A percentile compares a stretch with the other conserved stretches of the same genome.
These are phyloP conservation scores for Apis dorsata DNA, from an alignment of 1,140 invertebrate species.

Conservation along the genomic window DNA sequence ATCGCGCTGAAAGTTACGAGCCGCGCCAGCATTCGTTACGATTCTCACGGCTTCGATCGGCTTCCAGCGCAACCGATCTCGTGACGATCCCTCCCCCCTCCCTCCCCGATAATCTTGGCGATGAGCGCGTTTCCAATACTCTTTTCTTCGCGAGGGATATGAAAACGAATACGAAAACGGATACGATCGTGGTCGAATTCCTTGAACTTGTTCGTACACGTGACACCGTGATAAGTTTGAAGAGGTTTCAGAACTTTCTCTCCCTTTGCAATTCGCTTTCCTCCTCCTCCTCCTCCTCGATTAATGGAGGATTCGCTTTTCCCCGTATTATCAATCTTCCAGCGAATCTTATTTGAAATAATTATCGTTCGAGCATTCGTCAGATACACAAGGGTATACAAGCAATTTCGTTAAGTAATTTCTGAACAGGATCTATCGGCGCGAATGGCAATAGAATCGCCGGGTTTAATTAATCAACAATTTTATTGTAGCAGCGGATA, in stretches of 20 bases:
- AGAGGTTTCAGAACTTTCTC: slow-evolving; percentile 8
- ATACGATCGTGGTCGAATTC: slow-evolving; percentile 8
- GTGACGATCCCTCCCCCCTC: slow-evolving; percentile 43
- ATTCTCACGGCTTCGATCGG: slow-evolving; percentile 67
- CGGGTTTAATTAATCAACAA: slow-evolving; percentile 44
- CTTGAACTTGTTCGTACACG: neutral
- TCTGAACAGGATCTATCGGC: slow-evolving; percentile 35
- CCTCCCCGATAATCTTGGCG: slow-evolving; percentile 55
- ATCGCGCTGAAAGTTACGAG: slow-evolving; percentile 45
- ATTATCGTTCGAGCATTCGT: slow-evolving; percentile 17
- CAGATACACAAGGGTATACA: no score
- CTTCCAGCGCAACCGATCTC: slow-evolving; percentile 27
- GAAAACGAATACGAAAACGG: slow-evolving; percentile 29
- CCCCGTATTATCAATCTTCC: slow-evolving; percentile 8
- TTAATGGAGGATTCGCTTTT: neutral
- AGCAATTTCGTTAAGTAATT: slow-evolving; percentile 41
- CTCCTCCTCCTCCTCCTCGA: neutral
- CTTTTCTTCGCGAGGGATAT: slow-evolving; percentile 7
- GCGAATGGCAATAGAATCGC: slow-evolving; percentile 1
- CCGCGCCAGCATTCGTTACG: slow-evolving; percentile 57
- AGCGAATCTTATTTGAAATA: slow-evolving; percentile 21
- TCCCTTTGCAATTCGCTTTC: slow-evolving; percentile 1
- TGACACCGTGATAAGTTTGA: neutral
- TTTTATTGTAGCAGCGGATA: slow-evolving; percentile 34
- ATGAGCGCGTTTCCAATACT: slow-evolving; percentile 36